Percentiles rank a stretch among this genome's conserved stretches.
Conservation (phyloP, 2,113 vertebrate genomes). For the Amia ocellicauda region DNA sequence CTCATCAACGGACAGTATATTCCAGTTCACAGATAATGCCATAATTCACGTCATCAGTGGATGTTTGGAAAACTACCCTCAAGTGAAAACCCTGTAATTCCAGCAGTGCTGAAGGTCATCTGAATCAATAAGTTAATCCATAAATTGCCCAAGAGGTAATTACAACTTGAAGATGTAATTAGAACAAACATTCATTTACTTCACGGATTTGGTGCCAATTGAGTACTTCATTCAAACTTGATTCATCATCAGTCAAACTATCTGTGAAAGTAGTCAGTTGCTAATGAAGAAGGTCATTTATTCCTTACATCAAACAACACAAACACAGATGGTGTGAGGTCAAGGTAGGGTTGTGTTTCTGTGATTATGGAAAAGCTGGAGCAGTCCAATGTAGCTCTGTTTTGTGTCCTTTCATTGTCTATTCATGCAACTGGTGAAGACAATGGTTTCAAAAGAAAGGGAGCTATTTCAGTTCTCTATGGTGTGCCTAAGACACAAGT, state of each 20-base stretch:
- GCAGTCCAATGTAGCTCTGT: conserved; percentile 46
- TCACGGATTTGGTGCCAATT: conserved; percentile 56
- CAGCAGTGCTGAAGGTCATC: conserved; percentile 56
- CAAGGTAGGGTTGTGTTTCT: conserved; percentile 43
- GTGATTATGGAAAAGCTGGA: conserved; percentile 42
- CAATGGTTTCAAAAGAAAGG: conserved; percentile 49
- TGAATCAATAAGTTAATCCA: conserved; percentile 70
- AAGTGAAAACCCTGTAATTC: conserved; percentile 37
- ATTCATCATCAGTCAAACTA: conserved; percentile 53
- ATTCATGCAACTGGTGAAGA: conserved; percentile 33
- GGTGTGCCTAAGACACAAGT: conserved; percentile 48
- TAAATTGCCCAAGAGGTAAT: conserved; percentile 65
- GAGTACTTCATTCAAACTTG: conserved; percentile 37
- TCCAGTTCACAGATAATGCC: too few relatives aligned
- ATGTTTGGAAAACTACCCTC: not conserved
- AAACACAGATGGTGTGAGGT: conserved; percentile 34
- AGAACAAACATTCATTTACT: conserved; percentile 67
- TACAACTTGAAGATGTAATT: conserved; percentile 63
- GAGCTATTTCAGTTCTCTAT: conserved; percentile 49
- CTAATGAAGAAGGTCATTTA: conserved; percentile 17
- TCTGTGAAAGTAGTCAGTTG: conserved; percentile 45
- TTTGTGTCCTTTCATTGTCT: conserved; percentile 48
- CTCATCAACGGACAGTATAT: too few relatives aligned
- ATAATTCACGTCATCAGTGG: not conserved
- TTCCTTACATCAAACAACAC: conserved; percentile 45